These are phyloP conservation scores for Enteromius trimaculatus DNA, from an alignment of 2,797 vertebrate species.

Conservation along the genomic window DNA sequence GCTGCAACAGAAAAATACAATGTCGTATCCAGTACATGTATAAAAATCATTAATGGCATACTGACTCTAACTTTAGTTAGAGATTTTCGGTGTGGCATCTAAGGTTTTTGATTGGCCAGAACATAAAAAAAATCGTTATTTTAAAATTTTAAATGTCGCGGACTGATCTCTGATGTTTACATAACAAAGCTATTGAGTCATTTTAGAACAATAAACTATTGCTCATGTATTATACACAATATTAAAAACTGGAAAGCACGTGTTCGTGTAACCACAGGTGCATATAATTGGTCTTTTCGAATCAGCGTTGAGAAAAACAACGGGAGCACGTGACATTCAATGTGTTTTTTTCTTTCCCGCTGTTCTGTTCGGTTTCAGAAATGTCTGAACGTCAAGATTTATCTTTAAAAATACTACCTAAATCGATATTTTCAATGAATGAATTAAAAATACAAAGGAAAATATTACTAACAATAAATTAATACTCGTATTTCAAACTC, in stretches of 20 bases:
- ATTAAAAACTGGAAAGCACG: not conserved
- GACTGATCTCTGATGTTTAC: not conserved
- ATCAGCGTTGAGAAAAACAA: not conserved
- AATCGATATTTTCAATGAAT: not conserved
- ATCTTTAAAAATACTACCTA: not conserved
- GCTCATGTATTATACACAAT: no score
- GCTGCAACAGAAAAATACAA: not conserved
- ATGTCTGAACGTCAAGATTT: no score
- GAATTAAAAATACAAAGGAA: not conserved
- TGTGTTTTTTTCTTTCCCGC: no score
- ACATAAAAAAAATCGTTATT: not conserved
- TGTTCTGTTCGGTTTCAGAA: not conserved
- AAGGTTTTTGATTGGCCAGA: not conserved
- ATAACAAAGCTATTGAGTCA: not conserved
- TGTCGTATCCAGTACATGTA: not conserved
- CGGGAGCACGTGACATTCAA: not conserved
- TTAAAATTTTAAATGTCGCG: not conserved
- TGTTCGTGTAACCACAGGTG: not conserved
- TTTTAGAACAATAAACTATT: not conserved
- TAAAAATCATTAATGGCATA: not conserved
- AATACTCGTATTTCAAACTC: not conserved
- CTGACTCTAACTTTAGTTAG: not conserved
- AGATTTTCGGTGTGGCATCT: no score
- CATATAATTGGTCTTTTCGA: not conserved
- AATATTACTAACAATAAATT: no score